phyloP scores from a whole-genome alignment of 2,888 invertebrate genomes.

The Chirona hameri region DNA sequence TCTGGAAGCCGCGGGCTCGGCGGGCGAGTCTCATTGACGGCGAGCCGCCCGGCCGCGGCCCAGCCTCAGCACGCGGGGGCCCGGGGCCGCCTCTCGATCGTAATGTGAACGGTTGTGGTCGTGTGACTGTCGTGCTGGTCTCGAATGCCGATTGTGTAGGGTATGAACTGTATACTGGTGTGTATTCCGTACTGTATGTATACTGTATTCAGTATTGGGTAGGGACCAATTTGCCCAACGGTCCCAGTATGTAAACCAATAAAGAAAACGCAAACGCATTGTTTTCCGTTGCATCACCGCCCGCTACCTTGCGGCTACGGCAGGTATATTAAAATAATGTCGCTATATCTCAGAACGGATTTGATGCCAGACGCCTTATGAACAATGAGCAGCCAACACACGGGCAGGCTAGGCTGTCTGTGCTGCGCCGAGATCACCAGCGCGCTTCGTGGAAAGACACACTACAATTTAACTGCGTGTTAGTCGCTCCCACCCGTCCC shows the following conservation, averaged over 20 bases:
- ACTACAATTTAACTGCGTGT: conserved; percentile 12
- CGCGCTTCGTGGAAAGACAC: neutral
- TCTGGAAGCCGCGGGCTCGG: too few relatives aligned
- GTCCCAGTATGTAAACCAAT: neutral
- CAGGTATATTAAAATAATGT: conserved; percentile 8
- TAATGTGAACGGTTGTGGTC: too few relatives aligned
- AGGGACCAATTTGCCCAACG: neutral
- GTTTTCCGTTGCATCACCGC: neutral
- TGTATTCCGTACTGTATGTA: neutral
- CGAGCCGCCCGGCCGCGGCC: too few relatives aligned
- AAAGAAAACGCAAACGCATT: neutral
- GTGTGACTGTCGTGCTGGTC: too few relatives aligned
- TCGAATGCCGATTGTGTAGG: too few relatives aligned
- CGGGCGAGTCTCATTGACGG: too few relatives aligned
- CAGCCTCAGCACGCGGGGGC: too few relatives aligned
- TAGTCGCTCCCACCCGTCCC: neutral
- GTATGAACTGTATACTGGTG: too few relatives aligned
- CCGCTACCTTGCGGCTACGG: neutral
- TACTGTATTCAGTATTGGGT: neutral
- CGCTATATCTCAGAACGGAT: neutral
- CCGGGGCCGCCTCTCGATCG: too few relatives aligned
- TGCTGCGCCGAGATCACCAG: neutral
- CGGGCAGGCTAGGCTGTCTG: too few relatives aligned
- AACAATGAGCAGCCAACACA: neutral
- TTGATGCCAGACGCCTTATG: neutral